Evolutionary conservation across 1,140 invertebrate species (phyloP).

Genomic region (Bombus picipes): DNA sequence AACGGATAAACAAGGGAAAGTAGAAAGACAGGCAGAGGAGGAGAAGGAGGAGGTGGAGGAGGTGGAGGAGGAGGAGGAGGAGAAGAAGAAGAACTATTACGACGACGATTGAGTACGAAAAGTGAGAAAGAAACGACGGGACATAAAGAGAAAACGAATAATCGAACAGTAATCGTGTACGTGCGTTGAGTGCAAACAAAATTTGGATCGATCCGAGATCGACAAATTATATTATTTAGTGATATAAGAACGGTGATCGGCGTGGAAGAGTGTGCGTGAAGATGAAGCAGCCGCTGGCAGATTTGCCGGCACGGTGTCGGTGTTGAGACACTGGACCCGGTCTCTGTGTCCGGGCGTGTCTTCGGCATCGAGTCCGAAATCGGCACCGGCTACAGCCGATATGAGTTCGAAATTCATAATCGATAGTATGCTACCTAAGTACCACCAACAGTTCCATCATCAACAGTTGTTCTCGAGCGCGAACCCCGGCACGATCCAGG

Average conservation of each 20-base stretch:
- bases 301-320: constrained; percentile 58
- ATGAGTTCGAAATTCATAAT: constrained; percentile 98
- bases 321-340: constrained; percentile 71
- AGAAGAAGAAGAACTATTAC: constrained; percentile 19
- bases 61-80: constrained; percentile 71
- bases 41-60: neutral
- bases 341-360: constrained; percentile 66
- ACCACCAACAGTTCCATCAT: constrained; percentile 91
- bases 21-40: constrained; percentile 35
- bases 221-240: constrained; percentile 56
- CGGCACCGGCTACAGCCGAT: constrained; percentile 74
- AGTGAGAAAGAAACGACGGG: neutral
- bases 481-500: constrained; percentile 80
- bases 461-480: constrained; percentile 85
- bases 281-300: constrained; percentile 61
- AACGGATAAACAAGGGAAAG: constrained; percentile 41
- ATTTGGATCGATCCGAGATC: neutral
- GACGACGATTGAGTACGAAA: neutral
- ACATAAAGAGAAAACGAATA: neutral
- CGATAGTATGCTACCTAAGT: constrained; percentile 98
- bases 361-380: constrained; percentile 64
- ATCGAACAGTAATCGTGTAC: neutral
- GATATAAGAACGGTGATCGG: constrained; percentile 41
- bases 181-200: constrained; percentile 5
- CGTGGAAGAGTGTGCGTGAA: constrained; percentile 54